A percentile compares a stretch with the other conserved stretches of the same genome.
phyloP scores from a whole-genome alignment of 2,113 vertebrate genomes.

The Caretta caretta region DNA sequence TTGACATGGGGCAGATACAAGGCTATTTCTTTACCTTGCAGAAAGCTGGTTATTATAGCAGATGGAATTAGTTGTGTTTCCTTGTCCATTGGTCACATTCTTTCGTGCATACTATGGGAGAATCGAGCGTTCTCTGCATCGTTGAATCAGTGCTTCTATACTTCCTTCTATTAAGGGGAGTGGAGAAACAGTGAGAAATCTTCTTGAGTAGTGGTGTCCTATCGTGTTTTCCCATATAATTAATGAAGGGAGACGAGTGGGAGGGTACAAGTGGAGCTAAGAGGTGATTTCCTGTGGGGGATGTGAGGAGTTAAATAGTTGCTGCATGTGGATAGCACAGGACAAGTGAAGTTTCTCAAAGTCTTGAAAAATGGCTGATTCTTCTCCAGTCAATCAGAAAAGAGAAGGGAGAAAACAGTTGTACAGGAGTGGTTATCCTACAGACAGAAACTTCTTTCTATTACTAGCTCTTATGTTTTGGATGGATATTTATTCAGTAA shows the following conservation, averaged over 20 bases:
- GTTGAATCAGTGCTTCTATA: slow-evolving; percentile 73
- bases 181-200: slow-evolving; percentile 68
- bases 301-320: slow-evolving; percentile 7
- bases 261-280: neutral
- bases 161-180: slow-evolving; percentile 70
- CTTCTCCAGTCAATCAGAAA: neutral
- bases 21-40: slow-evolving; percentile 72
- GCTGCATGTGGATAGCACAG: neutral
- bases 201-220: slow-evolving; percentile 19
- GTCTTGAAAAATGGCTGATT: neutral
- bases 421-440: neutral
- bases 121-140: slow-evolving; percentile 67
- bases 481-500: neutral
- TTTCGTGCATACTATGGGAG: slow-evolving; percentile 73
- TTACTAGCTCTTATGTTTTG: neutral
- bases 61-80: slow-evolving; percentile 61
- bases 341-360: neutral
- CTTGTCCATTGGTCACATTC: slow-evolving; percentile 71
- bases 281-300: neutral
- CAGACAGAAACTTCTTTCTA: neutral
- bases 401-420: neutral
- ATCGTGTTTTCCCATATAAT: slow-evolving; percentile 30
- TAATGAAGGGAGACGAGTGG: neutral
- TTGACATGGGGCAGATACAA: slow-evolving; percentile 51
- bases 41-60: slow-evolving; percentile 67